A percentile compares a stretch with the other conserved stretches of the same genome.
phyloP scores from a whole-genome alignment of 1,140 invertebrate species.

The Vollenhovia emeryi region DNA sequence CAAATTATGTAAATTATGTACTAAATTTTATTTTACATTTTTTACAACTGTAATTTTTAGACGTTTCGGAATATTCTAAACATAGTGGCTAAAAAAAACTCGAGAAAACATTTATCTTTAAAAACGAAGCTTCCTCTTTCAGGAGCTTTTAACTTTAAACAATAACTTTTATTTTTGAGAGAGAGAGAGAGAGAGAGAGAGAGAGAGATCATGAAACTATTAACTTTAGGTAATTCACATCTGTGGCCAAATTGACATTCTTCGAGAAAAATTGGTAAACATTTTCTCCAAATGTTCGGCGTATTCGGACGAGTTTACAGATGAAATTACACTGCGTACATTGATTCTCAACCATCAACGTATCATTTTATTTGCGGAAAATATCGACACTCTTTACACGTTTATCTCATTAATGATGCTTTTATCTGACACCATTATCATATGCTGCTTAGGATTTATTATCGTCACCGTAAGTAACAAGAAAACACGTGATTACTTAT shows the following conservation, averaged over 20 bases:
- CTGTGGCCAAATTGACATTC: slow-evolving; percentile 47
- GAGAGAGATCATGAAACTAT: not conserved
- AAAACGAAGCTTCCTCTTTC: too few relatives aligned
- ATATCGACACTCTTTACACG: not conserved
- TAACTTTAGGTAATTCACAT: slow-evolving; percentile 50
- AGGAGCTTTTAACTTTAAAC: too few relatives aligned
- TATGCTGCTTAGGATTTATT: slow-evolving; percentile 44
- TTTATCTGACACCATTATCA: slow-evolving; percentile 39
- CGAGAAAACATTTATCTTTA: too few relatives aligned
- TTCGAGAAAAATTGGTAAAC: slow-evolving; percentile 8
- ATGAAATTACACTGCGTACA: not conserved
- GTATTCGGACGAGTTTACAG: too few relatives aligned
- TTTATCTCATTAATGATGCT: slow-evolving; percentile 29
- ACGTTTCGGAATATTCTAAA: too few relatives aligned
- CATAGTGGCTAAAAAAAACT: too few relatives aligned
- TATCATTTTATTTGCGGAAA: slow-evolving; percentile 8
- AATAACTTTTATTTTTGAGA: not conserved
- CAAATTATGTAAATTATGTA: not conserved
- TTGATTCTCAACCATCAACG: slow-evolving; percentile 7
- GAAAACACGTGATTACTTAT: not conserved
- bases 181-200: not conserved
- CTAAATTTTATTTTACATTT: not conserved
- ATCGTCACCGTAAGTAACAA: slow-evolving; percentile 38
- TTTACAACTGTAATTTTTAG: too few relatives aligned
- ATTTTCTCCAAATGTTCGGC: not conserved